Conservation (phyloP, 1,140 invertebrate species). For the Hestina assimilis region DNA sequence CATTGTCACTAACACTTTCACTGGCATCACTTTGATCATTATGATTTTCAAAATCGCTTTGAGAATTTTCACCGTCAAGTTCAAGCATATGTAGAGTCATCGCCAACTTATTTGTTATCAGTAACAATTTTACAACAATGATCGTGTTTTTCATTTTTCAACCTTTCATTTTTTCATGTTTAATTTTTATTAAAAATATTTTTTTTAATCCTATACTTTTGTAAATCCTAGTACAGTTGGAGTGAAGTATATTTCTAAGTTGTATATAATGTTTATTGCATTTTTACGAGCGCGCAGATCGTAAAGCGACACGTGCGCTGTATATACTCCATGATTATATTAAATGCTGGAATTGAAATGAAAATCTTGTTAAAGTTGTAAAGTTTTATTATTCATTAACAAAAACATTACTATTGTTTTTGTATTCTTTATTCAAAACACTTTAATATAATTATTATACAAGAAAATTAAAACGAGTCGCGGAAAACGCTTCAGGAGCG, state of each 20-base stretch:
- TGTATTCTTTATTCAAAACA: too few species aligned
- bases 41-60: not conserved
- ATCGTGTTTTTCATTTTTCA: not conserved
- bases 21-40: conserved; percentile 7
- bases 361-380: not conserved
- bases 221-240: not conserved
- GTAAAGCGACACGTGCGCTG: not conserved
- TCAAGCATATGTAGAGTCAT: conserved; percentile 1
- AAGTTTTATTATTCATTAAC: too few species aligned
- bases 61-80: not conserved
- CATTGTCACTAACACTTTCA: conserved; percentile 30
- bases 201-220: not conserved
- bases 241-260: not conserved
- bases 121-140: not conserved
- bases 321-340: not conserved
- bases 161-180: not conserved
- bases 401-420: too few species aligned
- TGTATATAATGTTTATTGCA: too few species aligned
- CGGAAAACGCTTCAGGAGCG: too few species aligned
- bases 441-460: too few species aligned
- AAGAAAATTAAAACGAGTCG: too few species aligned
- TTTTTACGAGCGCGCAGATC: not conserved
- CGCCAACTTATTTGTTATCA: not conserved
- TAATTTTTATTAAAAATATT: not conserved
- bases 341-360: not conserved